Evolutionary conservation across 2,113 vertebrate species (phyloP), one percentile per base, ranked within the genome.

Genomic region (Plecotus auritus): DNA sequence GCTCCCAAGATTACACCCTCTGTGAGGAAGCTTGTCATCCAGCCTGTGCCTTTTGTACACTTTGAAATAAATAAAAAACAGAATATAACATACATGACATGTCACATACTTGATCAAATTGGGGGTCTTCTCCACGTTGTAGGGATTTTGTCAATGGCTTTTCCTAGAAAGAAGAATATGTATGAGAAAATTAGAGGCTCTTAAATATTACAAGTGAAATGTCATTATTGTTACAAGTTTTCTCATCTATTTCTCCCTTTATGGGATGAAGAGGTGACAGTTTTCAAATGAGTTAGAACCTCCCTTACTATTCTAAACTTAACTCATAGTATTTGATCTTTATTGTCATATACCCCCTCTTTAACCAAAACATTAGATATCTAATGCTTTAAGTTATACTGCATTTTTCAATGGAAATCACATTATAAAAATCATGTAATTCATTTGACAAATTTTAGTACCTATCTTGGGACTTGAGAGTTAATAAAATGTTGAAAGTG

Each of bases 121-220:
- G 99, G 80, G 99, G 98, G 98, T 99, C 99, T 98, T 99, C 99
- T 97, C 99, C 99, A 97, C 99, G 99, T 97, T 99, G 99, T 28
- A 99, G 98, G 76, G 99, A 99, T 98, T 99, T 99, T 93, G 99
- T 99, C 98, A 99, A 98, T 35, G 99, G 99, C 97, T 99, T 99
- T 97, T 99, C 99, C 99, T 99, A 88, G 30, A 98, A 98, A 89
- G 92, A 97, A 86, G 26, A 88, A 88, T 7, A 94, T 1, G 72
- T 23, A 35, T 0, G 37, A 90, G 35, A 94, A 47, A 83, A 93
- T 76, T 64, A 94, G 8, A 91, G 17, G 1, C 30, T 92, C 69
- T 90, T 56, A 37, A 81, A 76, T 51, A 77, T 78, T 61, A 77
- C 56, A 30, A 85, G 76, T 67, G 26, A 90, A 73, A 85, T 37